Base-by-base conservation (phyloP, 2,113 vertebrate species). In the Tyto alba region DNA sequence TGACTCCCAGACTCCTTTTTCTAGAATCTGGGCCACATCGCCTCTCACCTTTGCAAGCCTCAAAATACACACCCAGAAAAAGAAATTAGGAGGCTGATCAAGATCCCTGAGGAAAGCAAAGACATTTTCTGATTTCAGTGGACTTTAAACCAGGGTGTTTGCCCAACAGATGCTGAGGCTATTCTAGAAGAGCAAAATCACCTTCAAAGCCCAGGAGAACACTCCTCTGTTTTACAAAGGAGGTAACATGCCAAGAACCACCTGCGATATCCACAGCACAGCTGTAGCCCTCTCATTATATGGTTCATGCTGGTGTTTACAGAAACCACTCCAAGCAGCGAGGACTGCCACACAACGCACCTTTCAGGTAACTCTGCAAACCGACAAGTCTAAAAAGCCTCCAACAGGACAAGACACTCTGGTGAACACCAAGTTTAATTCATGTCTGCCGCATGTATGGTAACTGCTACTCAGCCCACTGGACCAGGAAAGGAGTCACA, bases 1-100 rank as follows among this genome's bases (percentile, higher is more conserved):
- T 5, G 15, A 85, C 25, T 85, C 25, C 29, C 38, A 71, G 63
- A 36, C 25, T 81, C 43, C 63, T 41, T 75, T 38, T 53, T 69
- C 34, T 75, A 76, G 56, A 80, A 45, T 19, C 6, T 52, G 40
- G 22, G 60, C 10, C 53, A 53, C 40, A 17, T 38, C 27, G 47
- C 9, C 15, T 80, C 56, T 16, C 12, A 36, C 15, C 15, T 53
- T 59, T 36, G 66, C 3, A 53, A 23, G 67, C 22, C 86, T 45
- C 62, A 68, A 78, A 52, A 73, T 41, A 64, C 1, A 80, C 8
- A 69, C 11, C 60, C 1, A 1, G 38, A 52, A 63, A 64, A 90
- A 59, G 7, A 76, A 71, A 59, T 16, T 2, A 63, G 0, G 1
- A 41, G 11, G 11, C 20, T 43, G 47, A 43, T 25, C 1, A 0